A percentile compares a stretch with the other conserved stretches of the same genome.
phyloP scores from a whole-genome alignment of 2,797 vertebrate genomes.

The Parotocinclus haroldoi region DNA sequence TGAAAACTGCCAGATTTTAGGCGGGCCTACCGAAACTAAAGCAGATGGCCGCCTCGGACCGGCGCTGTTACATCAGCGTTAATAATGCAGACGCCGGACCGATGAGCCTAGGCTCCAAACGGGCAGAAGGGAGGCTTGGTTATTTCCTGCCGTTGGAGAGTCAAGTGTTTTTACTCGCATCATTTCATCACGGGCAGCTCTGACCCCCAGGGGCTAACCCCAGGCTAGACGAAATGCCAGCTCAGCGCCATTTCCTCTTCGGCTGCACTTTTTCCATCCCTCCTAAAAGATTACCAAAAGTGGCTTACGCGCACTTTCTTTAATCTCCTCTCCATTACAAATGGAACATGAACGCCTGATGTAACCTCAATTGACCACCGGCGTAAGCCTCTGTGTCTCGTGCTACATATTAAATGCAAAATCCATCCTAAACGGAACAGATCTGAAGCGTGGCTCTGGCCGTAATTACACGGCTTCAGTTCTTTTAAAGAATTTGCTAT shows the following conservation, averaged over 20 bases:
- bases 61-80: conserved; percentile 38
- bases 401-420: conserved; percentile 16
- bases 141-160: conserved; percentile 12
- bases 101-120: conserved; percentile 17
- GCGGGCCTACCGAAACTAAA: conserved; percentile 20
- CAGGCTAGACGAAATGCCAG: conserved; percentile 23
- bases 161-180: conserved; percentile 37
- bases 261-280: conserved; percentile 39
- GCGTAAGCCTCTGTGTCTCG: conserved; percentile 8
- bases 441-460: neutral
- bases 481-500: conserved; percentile 17
- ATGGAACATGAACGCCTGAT: conserved; percentile 16
- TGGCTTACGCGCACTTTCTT: conserved; percentile 7
- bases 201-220: conserved; percentile 16
- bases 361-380: conserved; percentile 12
- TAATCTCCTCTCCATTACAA: conserved; percentile 23
- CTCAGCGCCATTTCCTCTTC: conserved; percentile 28
- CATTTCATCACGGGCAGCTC: conserved; percentile 21
- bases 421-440: conserved; percentile 6
- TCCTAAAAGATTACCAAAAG: conserved; percentile 28
- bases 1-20: conserved; percentile 32
- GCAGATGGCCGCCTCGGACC: conserved; percentile 15
- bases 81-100: conserved; percentile 39
- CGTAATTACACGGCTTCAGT: conserved; percentile 14
- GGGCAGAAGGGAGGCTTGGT: conserved; percentile 26